phyloP scores from a whole-genome alignment of 2,888 invertebrate species.

The Ganaspis brasiliensis region DNA sequence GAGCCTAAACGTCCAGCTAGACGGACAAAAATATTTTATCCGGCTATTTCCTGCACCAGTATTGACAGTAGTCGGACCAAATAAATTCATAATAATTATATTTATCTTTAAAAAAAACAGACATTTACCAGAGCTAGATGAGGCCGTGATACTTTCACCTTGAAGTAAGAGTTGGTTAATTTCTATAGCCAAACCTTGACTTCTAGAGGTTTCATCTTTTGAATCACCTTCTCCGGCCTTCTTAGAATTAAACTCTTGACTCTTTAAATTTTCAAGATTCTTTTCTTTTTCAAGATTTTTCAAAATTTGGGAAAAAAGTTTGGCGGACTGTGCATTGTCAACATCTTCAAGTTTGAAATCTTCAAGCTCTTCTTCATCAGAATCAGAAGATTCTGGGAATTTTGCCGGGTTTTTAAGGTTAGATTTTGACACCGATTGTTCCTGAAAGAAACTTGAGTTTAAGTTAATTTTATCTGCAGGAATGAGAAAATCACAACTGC shows the following conservation, averaged over 20 bases:
- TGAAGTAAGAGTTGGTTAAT: constrained; percentile 72
- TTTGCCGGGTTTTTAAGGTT: constrained; percentile 72
- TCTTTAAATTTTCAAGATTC: constrained; percentile 26
- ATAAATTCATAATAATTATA: too few species aligned
- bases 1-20: too few species aligned
- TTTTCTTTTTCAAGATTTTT: constrained; percentile 71
- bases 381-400: constrained; percentile 78
- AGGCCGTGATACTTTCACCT: constrained; percentile 67
- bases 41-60: too few species aligned
- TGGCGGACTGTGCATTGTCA: constrained; percentile 79
- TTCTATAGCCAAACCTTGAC: constrained; percentile 62
- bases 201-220: constrained; percentile 34
- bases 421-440: constrained; percentile 45
- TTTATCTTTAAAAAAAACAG: too few species aligned
- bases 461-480: constrained; percentile 83
- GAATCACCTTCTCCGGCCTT: background rate
- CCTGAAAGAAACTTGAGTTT: constrained; percentile 82
- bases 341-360: constrained; percentile 81
- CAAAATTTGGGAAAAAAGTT: constrained; percentile 72
- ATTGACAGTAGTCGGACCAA: too few species aligned
- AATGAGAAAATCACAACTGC: constrained; percentile 83
- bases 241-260: background rate
- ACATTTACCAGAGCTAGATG: constrained; percentile 35
- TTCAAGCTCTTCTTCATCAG: constrained; percentile 87
- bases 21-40: too few species aligned